phyloP scores from a whole-genome alignment of 1,140 invertebrate genomes.

The Agrypnia vestita region DNA sequence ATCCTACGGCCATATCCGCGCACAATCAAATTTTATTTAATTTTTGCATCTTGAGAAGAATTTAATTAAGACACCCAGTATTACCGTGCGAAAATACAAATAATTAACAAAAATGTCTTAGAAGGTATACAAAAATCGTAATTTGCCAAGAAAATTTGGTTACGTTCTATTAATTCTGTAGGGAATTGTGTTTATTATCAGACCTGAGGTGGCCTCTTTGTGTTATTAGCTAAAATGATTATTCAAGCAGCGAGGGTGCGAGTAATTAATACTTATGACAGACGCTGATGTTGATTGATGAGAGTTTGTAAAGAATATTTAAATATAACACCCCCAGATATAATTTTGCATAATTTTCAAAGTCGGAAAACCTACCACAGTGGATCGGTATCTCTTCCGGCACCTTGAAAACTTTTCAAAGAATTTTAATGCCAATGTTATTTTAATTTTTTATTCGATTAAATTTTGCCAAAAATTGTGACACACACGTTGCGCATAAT shows the following conservation, averaged over 20 bases:
- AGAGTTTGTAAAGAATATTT: constrained; percentile 8
- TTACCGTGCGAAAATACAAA: no score
- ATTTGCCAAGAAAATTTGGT: no score
- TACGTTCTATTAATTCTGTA: no score
- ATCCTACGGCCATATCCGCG: no score
- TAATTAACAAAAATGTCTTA: no score
- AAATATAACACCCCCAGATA: constrained; percentile 8
- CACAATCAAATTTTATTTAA: no score
- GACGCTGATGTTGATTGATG: constrained; percentile 23
- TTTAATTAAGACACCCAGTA: no score
- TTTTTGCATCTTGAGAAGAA: no score
- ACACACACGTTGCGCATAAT: no score
- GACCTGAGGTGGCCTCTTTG: neutral
- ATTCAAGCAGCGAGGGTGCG: constrained; percentile 2
- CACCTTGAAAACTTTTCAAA: constrained; percentile 8
- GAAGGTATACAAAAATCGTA: no score
- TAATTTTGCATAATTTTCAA: constrained; percentile 10
- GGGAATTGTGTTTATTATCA: neutral
- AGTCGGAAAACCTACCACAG: neutral
- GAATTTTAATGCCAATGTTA: neutral
- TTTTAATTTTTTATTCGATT: no score
- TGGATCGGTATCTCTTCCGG: constrained; percentile 6
- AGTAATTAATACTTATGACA: constrained; percentile 26
- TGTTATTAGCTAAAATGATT: constrained; percentile 3
- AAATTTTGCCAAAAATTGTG: no score